These are phyloP conservation scores for Crioceris asparagi DNA, from an alignment of 2,888 invertebrate genomes.

Conservation along the genomic window DNA sequence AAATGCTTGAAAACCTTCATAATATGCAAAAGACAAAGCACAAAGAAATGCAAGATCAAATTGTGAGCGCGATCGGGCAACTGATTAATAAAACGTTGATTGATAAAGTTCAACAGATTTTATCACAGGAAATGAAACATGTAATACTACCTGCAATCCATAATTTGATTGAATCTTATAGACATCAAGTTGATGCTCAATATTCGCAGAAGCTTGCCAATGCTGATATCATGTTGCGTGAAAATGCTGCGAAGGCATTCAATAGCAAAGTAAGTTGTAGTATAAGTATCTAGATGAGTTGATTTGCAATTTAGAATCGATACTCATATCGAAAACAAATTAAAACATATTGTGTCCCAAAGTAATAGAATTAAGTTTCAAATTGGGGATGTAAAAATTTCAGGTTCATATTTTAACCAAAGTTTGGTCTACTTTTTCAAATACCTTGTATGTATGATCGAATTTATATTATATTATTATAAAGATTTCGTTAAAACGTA, in stretches of 20 bases:
- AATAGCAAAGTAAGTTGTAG: slow-evolving; percentile 66
- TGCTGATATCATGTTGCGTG: slow-evolving; percentile 64
- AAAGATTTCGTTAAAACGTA: too few relatives aligned
- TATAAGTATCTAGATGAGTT: too few relatives aligned
- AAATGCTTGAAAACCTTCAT: slow-evolving; percentile 33
- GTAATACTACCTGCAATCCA: slow-evolving; percentile 47
- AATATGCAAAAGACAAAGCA: slow-evolving; percentile 39
- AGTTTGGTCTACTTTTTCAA: too few relatives aligned
- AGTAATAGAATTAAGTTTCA: too few relatives aligned
- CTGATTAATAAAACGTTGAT: slow-evolving; percentile 31
- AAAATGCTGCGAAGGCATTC: slow-evolving; percentile 70
- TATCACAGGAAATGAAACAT: slow-evolving; percentile 47
- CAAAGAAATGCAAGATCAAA: slow-evolving; percentile 41
- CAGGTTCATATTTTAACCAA: too few relatives aligned
- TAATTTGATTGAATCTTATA: slow-evolving; percentile 60
- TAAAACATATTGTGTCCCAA: too few relatives aligned
- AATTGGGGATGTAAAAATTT: too few relatives aligned
- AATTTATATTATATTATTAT: too few relatives aligned
- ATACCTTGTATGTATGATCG: too few relatives aligned
- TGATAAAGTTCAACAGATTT: slow-evolving; percentile 44
- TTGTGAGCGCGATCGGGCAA: slow-evolving; percentile 45
- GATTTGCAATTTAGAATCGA: too few relatives aligned
- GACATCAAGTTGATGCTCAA: slow-evolving; percentile 62
- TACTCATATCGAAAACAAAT: too few relatives aligned
- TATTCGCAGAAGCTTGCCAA: slow-evolving; percentile 60